A percentile compares a stretch with the other conserved stretches of the same genome.
These are phyloP conservation scores for Diarsia brunnea DNA, from an alignment of 2,888 invertebrate species.

Conservation along the genomic window DNA sequence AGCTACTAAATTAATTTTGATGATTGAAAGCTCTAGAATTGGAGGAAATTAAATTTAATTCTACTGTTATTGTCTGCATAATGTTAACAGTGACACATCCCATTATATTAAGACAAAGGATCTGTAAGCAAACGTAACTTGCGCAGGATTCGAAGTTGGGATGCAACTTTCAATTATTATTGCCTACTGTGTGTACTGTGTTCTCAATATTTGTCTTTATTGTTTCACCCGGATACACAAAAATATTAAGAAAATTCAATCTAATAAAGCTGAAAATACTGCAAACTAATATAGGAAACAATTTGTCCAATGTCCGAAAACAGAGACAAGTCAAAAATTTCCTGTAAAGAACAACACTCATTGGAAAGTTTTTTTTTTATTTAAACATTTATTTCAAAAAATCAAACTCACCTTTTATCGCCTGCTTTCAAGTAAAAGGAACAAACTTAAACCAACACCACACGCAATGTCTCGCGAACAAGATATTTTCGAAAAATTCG, in stretches of 20 bases:
- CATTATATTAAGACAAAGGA: conserved; percentile 44
- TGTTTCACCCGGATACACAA: background rate
- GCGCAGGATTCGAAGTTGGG: conserved; percentile 29
- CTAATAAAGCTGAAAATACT: background rate
- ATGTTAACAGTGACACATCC: background rate
- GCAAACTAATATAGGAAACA: background rate
- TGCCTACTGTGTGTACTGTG: background rate
- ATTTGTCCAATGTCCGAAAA: background rate
- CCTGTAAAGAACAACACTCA: background rate
- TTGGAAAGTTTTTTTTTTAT: background rate
- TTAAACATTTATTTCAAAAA: background rate
- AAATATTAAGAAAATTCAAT: conserved; percentile 6
- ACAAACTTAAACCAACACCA: conserved; percentile 53
- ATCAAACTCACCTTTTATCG: conserved; percentile 54
- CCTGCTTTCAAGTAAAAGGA: conserved; percentile 19
- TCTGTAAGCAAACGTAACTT: conserved; percentile 4
- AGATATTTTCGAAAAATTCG: conserved; percentile 58
- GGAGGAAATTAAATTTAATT: background rate
- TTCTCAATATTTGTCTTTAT: background rate
- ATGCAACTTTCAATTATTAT: conserved; percentile 15
- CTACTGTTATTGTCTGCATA: background rate
- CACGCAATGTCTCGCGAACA: conserved; percentile 52
- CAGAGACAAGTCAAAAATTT: background rate
- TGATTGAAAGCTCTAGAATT: background rate
- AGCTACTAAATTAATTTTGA: background rate